Conservation (phyloP, 2,113 vertebrate species). For the Chelonoidis abingdonii region DNA sequence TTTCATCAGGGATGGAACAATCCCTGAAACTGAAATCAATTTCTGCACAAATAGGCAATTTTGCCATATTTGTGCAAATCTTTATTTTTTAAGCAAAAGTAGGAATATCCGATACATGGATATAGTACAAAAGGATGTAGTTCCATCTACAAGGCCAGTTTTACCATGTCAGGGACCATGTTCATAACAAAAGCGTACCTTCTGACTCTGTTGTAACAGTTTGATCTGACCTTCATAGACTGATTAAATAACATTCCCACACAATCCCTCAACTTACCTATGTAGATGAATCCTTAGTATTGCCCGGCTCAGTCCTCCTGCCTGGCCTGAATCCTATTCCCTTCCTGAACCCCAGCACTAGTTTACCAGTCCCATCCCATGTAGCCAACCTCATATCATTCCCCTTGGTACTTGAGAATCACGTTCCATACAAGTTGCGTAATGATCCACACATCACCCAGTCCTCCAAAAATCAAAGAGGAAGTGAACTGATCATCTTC, state of each 20-base stretch:
- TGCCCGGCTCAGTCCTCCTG: background rate
- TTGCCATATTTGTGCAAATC: background rate
- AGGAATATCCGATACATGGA: background rate
- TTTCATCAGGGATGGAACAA: background rate
- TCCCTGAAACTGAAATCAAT: background rate
- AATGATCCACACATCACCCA: background rate
- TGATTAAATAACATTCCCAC: background rate
- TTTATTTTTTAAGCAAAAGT: background rate
- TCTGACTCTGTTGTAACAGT: background rate
- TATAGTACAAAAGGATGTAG: background rate
- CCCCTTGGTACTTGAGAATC: background rate
- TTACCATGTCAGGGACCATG: background rate
- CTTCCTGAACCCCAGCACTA: background rate
- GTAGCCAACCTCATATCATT: background rate
- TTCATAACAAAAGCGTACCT: background rate
- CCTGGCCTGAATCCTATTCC: background rate
- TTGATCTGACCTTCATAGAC: background rate
- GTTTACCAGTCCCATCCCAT: background rate
- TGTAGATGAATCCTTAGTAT: background rate
- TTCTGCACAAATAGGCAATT: background rate
- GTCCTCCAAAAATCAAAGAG: background rate
- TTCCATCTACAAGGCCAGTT: background rate
- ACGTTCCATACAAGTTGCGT: background rate
- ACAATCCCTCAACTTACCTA: background rate
- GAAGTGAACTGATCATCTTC: background rate